A percentile compares a stretch with the other conserved stretches of the same genome.
Evolutionary conservation across 2,888 invertebrate genomes (phyloP).

Genomic region (Diadromus collaris): DNA sequence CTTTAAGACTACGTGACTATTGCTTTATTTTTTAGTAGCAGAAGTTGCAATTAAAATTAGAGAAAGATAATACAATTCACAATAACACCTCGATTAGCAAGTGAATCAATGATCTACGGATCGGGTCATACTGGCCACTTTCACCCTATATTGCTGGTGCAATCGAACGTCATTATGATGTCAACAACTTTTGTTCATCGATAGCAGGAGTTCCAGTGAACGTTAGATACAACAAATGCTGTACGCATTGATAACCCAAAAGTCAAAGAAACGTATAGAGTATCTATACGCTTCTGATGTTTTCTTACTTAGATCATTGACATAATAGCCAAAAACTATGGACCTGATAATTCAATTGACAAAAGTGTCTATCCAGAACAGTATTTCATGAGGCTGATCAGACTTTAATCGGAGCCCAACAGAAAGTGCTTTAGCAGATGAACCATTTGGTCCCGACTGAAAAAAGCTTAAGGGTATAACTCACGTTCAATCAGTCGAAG

Average conservation of each 20-base stretch:
- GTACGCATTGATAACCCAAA: background rate
- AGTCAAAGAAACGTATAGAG: background rate
- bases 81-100: too few relatives aligned
- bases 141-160: too few relatives aligned
- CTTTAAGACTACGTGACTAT: too few relatives aligned
- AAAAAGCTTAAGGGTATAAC: slow-evolving; percentile 58
- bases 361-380: background rate
- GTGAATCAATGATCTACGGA: too few relatives aligned
- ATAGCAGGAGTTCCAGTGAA: too few relatives aligned
- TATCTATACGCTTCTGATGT: background rate
- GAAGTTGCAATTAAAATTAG: background rate
- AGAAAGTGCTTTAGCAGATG: too few relatives aligned
- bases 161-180: too few relatives aligned
- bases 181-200: too few relatives aligned
- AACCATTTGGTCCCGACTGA: background rate
- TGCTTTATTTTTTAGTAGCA: too few relatives aligned
- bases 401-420: background rate
- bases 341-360: background rate
- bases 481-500: slow-evolving; percentile 71
- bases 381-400: background rate
- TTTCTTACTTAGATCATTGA: background rate
- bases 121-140: too few relatives aligned
- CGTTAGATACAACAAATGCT: too few relatives aligned
- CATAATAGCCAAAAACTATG: background rate
- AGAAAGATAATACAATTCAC: background rate